A percentile compares a stretch with the other conserved stretches of the same genome.
phyloP scores from a whole-genome alignment of 2,113 vertebrate genomes.

The Chelonoidis abingdonii region DNA sequence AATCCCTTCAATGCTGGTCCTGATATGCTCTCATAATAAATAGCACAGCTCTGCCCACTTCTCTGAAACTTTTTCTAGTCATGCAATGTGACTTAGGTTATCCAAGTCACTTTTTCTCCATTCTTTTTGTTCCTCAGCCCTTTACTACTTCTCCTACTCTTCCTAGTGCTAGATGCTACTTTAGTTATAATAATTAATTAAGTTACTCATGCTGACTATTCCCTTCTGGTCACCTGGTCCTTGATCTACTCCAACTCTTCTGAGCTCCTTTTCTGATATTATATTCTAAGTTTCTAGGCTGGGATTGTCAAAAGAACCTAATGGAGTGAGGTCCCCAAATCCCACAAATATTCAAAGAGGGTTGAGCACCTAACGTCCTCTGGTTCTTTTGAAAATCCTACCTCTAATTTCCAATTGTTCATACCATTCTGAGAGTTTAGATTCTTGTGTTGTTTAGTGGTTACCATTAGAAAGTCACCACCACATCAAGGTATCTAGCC shows the following conservation, averaged over 20 bases:
- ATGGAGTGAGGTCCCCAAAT: background rate
- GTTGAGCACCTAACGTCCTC: background rate
- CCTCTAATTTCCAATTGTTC: background rate
- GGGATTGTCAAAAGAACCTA: background rate
- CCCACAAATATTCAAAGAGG: background rate
- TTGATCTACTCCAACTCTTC: background rate
- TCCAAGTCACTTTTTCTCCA: background rate
- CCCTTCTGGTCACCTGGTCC: background rate
- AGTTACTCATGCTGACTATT: background rate
- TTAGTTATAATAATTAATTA: background rate
- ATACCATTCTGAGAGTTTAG: background rate
- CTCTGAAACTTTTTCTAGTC: background rate
- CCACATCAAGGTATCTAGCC: too few relatives aligned
- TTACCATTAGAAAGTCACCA: background rate
- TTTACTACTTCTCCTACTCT: background rate
- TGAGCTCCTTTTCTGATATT: background rate
- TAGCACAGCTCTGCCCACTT: background rate
- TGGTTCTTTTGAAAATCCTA: background rate
- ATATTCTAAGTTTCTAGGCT: background rate
- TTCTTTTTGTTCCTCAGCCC: background rate
- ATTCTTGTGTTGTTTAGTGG: background rate
- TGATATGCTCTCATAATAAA: background rate
- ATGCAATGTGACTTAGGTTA: background rate
- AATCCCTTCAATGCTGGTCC: background rate
- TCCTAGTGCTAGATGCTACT: background rate